phyloP scores from a whole-genome alignment of 1,140 invertebrate species.

The Matsumurasca onukii region DNA sequence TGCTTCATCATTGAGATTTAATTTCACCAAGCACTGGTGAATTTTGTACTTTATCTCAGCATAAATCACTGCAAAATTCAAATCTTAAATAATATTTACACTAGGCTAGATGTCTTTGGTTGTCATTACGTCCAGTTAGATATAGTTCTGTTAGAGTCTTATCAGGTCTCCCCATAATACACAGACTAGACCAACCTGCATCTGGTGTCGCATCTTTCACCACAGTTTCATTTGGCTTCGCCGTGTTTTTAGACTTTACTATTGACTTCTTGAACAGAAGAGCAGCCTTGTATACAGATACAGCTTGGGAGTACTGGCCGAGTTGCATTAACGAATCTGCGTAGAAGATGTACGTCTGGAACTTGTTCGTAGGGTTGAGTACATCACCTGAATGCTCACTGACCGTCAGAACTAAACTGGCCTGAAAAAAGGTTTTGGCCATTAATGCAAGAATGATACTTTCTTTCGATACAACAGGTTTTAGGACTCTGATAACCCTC shows the following conservation, averaged over 20 bases:
- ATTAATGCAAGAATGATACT: conserved; percentile 23
- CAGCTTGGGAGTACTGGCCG: conserved; percentile 65
- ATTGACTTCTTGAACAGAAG: conserved; percentile 68
- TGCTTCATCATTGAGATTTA: conserved; percentile 64
- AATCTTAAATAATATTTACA: too few species aligned
- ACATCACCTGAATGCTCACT: conserved; percentile 64
- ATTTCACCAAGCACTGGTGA: conserved; percentile 63
- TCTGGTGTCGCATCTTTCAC: conserved; percentile 54
- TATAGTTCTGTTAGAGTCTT: too few species aligned
- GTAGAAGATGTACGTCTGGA: conserved; percentile 65
- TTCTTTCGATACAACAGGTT: not conserved
- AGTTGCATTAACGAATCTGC: conserved; percentile 66
- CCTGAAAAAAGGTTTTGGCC: conserved; percentile 48
- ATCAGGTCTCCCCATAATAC: not conserved
- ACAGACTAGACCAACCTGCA: conserved; percentile 42
- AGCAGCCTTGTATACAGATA: conserved; percentile 65
- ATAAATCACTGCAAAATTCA: not conserved
- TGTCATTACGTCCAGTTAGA: too few species aligned
- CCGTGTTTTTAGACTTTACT: conserved; percentile 57
- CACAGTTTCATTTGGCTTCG: conserved; percentile 51
- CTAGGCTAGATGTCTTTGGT: too few species aligned
- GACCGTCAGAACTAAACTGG: conserved; percentile 62
- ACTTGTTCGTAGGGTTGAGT: conserved; percentile 56
- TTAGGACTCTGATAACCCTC: not conserved
- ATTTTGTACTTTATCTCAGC: conserved; percentile 77